These are phyloP conservation scores for Thunnus thynnus DNA, from an alignment of 2,113 vertebrate genomes.

Conservation along the genomic window DNA sequence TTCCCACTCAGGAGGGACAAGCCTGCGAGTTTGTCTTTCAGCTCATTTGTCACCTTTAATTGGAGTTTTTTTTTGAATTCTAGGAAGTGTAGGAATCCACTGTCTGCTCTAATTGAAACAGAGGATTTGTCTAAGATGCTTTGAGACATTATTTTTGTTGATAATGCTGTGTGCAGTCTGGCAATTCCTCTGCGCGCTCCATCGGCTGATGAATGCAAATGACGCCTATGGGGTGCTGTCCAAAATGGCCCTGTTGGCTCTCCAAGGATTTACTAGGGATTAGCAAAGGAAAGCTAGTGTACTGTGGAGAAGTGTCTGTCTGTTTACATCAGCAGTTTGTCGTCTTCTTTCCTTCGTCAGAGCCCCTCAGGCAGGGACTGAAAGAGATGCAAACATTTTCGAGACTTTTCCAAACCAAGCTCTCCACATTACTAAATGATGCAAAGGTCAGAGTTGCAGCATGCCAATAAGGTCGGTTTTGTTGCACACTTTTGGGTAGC, in stretches of 20 bases:
- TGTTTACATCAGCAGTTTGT: conserved; percentile 67
- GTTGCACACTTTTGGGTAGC: conserved; percentile 2
- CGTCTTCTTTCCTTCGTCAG: background rate
- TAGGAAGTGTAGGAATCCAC: background rate
- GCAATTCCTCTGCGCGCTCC: conserved; percentile 5
- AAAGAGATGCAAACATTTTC: conserved; percentile 21
- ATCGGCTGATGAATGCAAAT: conserved; percentile 68
- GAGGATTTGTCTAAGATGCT: conserved; percentile 27
- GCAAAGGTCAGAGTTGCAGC: conserved; percentile 29
- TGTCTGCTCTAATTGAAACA: conserved; percentile 14
- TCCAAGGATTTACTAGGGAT: conserved; percentile 62
- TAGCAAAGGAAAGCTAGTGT: conserved; percentile 59
- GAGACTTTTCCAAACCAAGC: conserved; percentile 1
- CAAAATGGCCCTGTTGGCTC: conserved; percentile 60
- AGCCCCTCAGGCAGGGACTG: conserved; percentile 15
- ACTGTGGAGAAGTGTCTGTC: conserved; percentile 58
- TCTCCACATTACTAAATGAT: conserved; percentile 27
- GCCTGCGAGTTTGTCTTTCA: conserved; percentile 24
- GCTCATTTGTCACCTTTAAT: conserved; percentile 23
- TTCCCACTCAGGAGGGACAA: background rate
- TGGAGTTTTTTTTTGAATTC: background rate
- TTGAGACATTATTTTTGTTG: conserved; percentile 37
- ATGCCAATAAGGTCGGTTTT: background rate
- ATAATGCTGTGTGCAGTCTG: conserved; percentile 8
- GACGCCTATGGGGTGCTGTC: conserved; percentile 56